phyloP scores from a whole-genome alignment of 2,797 vertebrate species.

The Onychomys torridus region DNA sequence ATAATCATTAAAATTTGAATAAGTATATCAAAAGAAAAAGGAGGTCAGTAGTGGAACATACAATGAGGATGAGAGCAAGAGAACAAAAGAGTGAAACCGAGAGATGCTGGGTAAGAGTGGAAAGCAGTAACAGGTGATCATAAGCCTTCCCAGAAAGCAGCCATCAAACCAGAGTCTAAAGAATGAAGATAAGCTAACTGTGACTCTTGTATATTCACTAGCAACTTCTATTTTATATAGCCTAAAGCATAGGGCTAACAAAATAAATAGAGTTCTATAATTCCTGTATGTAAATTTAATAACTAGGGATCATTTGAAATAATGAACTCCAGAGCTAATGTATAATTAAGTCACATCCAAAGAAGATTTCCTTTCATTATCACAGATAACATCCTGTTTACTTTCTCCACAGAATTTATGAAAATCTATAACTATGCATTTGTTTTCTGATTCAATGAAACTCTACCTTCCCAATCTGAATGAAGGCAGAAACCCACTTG shows the following conservation, averaged over 20 bases:
- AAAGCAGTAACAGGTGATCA: not conserved
- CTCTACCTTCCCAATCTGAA: not conserved
- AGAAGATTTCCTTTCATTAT: constrained; percentile 37
- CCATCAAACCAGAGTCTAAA: not conserved
- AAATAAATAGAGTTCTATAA: constrained; percentile 60
- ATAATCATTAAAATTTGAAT: constrained; percentile 11
- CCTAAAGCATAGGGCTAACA: constrained; percentile 45
- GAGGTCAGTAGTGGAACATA: not conserved
- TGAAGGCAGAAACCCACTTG: not conserved
- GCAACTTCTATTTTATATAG: constrained; percentile 45
- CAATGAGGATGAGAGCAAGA: not conserved
- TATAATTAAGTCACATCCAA: constrained; percentile 60
- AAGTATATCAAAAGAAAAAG: constrained; percentile 6
- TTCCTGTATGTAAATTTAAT: constrained; percentile 52
- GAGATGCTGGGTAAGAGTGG: not conserved
- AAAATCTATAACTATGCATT: constrained; percentile 39
- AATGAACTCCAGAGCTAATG: constrained; percentile 24
- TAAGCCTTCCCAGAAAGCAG: not conserved
- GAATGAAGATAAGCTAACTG: constrained; percentile 9
- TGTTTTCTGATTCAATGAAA: not conserved
- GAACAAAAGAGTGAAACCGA: not conserved
- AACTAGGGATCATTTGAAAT: constrained; percentile 67
- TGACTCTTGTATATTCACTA: not conserved
- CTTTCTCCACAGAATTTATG: not conserved
- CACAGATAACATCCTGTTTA: constrained; percentile 14